Evolutionary conservation across 2,113 vertebrate genomes (phyloP).

Genomic region (Cavia aperea): DNA sequence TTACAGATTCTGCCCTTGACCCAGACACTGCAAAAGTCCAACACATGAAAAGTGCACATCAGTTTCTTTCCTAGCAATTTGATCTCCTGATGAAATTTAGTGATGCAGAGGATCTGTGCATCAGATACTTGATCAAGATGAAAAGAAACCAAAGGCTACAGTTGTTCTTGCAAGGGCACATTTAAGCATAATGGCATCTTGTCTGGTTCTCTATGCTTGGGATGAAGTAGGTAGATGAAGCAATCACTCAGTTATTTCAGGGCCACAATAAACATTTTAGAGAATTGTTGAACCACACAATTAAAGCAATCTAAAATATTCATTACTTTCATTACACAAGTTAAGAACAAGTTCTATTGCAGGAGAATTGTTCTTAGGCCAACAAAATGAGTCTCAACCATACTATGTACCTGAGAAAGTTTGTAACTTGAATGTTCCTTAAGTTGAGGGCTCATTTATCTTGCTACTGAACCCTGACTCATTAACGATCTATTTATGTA

Average conservation of each 20-base stretch:
- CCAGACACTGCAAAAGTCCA: background rate
- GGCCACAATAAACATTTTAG: background rate
- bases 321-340: background rate
- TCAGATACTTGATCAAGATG: background rate
- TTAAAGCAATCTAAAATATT: background rate
- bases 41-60: background rate
- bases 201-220: background rate
- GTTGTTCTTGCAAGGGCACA: background rate
- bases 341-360: background rate
- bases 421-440: background rate
- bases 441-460: background rate
- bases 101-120: background rate
- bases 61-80: background rate
- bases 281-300: background rate
- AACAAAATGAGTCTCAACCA: too few relatives aligned
- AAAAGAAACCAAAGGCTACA: background rate
- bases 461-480: background rate
- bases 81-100: background rate
- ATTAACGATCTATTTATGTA: background rate
- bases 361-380: background rate
- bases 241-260: background rate
- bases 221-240: background rate
- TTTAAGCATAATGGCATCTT: background rate
- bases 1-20: background rate
- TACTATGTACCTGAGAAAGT: background rate